phyloP scores from a whole-genome alignment of 2,113 vertebrate species.

The Tupaia tana region DNA sequence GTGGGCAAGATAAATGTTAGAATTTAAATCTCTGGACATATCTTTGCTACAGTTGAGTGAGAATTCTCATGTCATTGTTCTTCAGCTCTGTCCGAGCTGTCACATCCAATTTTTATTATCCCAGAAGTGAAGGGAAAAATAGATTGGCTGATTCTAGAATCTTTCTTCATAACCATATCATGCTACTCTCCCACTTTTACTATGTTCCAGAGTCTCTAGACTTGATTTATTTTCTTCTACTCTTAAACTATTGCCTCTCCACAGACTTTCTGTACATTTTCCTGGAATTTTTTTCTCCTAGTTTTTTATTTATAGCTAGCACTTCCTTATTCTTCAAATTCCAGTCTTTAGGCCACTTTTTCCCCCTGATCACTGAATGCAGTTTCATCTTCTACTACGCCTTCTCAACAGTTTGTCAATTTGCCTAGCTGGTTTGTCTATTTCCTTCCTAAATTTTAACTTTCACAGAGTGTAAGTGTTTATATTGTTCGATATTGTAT shows the following conservation, averaged over 20 bases:
- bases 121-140: background rate
- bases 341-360: background rate
- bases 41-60: background rate
- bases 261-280: background rate
- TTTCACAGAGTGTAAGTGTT: background rate
- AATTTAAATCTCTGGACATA: background rate
- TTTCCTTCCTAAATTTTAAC: background rate
- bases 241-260: background rate
- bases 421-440: background rate
- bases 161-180: background rate
- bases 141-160: background rate
- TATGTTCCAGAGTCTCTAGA: background rate
- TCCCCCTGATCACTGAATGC: too few relatives aligned
- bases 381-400: background rate
- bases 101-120: background rate
- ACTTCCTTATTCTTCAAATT: background rate
- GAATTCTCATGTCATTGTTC: background rate
- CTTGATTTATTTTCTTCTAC: background rate
- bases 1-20: background rate
- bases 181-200: background rate
- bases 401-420: background rate
- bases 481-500: background rate
- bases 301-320: background rate
- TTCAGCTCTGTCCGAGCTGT: background rate
- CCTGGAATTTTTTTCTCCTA: background rate